phyloP scores from a whole-genome alignment of 2,888 invertebrate genomes.

The Heliconius ethilla region DNA sequence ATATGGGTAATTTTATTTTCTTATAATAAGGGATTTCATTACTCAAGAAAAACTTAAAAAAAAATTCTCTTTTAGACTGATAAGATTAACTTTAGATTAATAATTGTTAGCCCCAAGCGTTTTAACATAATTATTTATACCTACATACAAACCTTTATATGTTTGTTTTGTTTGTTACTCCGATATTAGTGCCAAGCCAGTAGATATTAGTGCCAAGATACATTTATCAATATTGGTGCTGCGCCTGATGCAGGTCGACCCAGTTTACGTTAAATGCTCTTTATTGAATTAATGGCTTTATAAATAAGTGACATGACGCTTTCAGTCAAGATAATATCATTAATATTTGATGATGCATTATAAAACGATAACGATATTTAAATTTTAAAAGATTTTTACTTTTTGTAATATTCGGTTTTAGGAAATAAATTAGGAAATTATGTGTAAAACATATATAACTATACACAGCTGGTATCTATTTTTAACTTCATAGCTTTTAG shows the following conservation, averaged over 20 bases:
- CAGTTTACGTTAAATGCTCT: constrained; percentile 24
- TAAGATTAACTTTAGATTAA: neutral
- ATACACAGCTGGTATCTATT: too few species aligned
- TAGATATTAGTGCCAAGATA: constrained; percentile 12
- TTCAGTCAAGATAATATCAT: neutral
- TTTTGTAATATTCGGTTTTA: neutral
- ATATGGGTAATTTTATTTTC: too few species aligned
- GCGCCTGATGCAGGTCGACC: constrained; percentile 24
- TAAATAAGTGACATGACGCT: neutral
- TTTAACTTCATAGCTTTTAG: too few species aligned
- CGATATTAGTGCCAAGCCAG: neutral
- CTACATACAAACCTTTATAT: neutral
- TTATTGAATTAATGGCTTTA: constrained; percentile 24
- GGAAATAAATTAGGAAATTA: too few species aligned
- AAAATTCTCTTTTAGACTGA: neutral
- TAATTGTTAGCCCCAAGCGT: neutral
- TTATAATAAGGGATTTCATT: too few species aligned
- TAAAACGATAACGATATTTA: neutral
- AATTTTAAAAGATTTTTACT: neutral
- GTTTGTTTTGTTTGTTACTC: neutral
- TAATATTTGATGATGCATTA: constrained; percentile 1
- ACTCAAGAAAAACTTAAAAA: neutral
- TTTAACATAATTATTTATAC: neutral
- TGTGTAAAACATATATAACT: too few species aligned
- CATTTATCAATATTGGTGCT: constrained; percentile 25